These are phyloP conservation scores for Scolopax rusticola DNA, from an alignment of 2,797 vertebrate genomes.

Conservation along the genomic window DNA sequence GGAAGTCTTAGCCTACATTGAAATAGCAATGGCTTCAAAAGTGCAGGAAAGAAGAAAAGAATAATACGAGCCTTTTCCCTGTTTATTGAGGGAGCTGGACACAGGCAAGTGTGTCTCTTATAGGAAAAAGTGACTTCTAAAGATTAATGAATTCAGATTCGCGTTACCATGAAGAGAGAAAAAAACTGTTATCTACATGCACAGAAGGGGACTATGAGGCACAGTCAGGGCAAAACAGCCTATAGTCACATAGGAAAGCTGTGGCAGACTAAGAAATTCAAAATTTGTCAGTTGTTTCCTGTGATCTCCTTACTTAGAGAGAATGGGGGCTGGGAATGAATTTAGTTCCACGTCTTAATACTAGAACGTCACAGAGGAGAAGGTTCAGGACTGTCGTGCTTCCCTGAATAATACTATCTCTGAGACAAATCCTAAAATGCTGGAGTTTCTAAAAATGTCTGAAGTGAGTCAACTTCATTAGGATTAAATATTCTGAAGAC, in stretches of 20 bases:
- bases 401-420: neutral
- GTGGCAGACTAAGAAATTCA: neutral
- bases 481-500: slow-evolving; percentile 43
- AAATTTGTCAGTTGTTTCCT: slow-evolving; percentile 13
- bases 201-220: neutral
- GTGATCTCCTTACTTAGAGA: neutral
- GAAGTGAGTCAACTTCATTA: slow-evolving; percentile 5
- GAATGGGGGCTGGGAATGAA: neutral
- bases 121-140: neutral
- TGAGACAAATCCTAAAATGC: slow-evolving; percentile 6
- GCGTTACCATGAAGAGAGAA: neutral
- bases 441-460: slow-evolving; percentile 4
- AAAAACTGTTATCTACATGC: neutral
- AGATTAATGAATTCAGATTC: slow-evolving; percentile 30
- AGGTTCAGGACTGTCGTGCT: neutral
- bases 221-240: neutral
- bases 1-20: neutral
- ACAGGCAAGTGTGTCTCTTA: neutral
- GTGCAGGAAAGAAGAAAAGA: neutral
- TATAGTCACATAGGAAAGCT: neutral
- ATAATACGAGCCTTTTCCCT: neutral
- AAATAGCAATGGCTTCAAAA: neutral
- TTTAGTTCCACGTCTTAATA: slow-evolving; percentile 10
- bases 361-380: neutral
- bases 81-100: neutral